phyloP scores from a whole-genome alignment of 1,140 invertebrate genomes.

The Leptinotarsa defecta region DNA sequence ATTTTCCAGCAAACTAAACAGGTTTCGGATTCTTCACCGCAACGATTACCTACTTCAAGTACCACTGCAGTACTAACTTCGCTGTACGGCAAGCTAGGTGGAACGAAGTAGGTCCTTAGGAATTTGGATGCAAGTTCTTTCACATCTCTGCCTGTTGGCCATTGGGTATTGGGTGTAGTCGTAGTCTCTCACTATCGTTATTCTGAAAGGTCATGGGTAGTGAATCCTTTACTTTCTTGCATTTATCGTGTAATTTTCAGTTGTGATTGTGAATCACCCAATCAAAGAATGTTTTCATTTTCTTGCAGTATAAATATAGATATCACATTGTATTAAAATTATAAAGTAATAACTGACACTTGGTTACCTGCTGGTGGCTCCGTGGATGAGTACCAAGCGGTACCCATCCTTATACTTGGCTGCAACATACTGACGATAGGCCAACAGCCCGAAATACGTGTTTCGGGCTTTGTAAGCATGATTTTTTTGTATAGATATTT shows the following conservation, averaged over 20 bases:
- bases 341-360: too few relatives aligned
- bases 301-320: too few relatives aligned
- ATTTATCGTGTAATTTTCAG: not conserved
- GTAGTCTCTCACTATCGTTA: not conserved
- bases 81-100: constrained; percentile 9
- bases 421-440: too few relatives aligned
- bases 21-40: constrained; percentile 21
- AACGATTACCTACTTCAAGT: constrained; percentile 12
- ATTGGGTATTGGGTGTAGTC: not conserved
- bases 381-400: too few relatives aligned
- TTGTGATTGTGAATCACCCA: too few relatives aligned
- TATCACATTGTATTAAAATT: too few relatives aligned
- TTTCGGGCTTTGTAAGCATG: too few relatives aligned
- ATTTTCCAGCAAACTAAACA: constrained; percentile 31
- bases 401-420: too few relatives aligned
- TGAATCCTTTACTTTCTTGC: not conserved
- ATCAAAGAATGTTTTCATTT: too few relatives aligned
- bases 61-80: constrained; percentile 4
- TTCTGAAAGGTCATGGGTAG: not conserved
- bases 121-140: constrained; percentile 49
- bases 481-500: too few relatives aligned
- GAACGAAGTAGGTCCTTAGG: constrained; percentile 41
- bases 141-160: constrained; percentile 33
- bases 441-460: too few relatives aligned
- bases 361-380: too few relatives aligned